Percentiles rank a stretch among this genome's conserved stretches.
Evolutionary conservation across 2,113 vertebrate genomes (phyloP).

Genomic region (Fulmarus glacialis): DNA sequence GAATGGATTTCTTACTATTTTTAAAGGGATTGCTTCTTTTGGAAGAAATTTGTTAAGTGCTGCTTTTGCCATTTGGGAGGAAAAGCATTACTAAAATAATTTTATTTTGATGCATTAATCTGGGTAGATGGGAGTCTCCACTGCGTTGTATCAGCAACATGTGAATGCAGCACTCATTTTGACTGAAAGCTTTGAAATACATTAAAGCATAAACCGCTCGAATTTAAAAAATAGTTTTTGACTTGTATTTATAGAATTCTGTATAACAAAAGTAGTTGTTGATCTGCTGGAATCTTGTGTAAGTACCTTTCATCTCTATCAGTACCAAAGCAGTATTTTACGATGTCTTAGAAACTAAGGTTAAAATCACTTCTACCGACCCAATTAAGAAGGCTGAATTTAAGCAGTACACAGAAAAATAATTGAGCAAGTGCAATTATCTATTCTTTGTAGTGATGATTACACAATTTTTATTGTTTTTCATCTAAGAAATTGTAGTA

Average conservation of each 20-base stretch:
- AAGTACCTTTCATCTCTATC: neutral
- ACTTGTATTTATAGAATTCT: neutral
- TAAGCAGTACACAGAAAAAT: neutral
- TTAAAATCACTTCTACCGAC: neutral
- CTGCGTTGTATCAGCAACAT: neutral
- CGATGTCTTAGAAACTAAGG: neutral
- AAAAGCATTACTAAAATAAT: slow-evolving; percentile 5
- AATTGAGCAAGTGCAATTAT: neutral
- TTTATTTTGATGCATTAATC: neutral
- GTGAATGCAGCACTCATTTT: neutral
- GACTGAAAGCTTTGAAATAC: neutral
- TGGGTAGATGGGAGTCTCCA: neutral
- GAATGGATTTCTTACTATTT: neutral
- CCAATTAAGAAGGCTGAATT: neutral
- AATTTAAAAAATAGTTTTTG: neutral
- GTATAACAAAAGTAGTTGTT: neutral
- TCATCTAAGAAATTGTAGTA: neutral
- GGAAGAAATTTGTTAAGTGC: neutral
- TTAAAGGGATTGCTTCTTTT: neutral
- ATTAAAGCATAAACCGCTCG: neutral
- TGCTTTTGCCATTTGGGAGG: neutral
- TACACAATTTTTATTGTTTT: neutral
- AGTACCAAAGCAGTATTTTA: neutral
- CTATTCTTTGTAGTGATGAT: neutral
- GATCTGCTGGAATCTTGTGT: neutral